These are phyloP conservation scores for Yasuhikotakia modesta DNA, from an alignment of 2,797 vertebrate genomes.

Conservation along the genomic window DNA sequence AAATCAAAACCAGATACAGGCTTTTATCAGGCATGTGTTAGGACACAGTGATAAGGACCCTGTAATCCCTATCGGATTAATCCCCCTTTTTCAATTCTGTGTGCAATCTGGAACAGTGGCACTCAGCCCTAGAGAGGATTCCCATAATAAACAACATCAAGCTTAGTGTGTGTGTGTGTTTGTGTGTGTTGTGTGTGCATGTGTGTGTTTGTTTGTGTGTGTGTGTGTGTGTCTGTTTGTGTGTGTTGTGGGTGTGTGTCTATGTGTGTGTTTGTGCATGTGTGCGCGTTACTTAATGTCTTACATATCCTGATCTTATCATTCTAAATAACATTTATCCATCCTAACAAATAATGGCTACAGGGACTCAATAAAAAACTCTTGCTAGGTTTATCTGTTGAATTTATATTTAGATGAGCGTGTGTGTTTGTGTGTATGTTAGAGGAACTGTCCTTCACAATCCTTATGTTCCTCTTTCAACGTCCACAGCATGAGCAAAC, in stretches of 20 bases:
- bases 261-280: neutral
- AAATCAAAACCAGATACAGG: constrained; percentile 16
- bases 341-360: neutral
- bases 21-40: constrained; percentile 29
- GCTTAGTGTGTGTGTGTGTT: neutral
- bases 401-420: neutral
- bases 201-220: neutral
- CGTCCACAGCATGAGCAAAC: constrained; percentile 22
- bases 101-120: constrained; percentile 42
- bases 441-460: neutral
- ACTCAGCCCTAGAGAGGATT: constrained; percentile 27
- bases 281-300: neutral
- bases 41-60: constrained; percentile 26
- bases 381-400: neutral
- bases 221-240: neutral
- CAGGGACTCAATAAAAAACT: neutral
- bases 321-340: neutral
- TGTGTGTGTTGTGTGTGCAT: neutral
- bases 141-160: neutral
- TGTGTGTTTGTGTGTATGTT: neutral
- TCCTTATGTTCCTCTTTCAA: constrained; percentile 16
- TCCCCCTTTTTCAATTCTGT: constrained; percentile 39
- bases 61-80: constrained; percentile 41
- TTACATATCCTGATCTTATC: neutral
- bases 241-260: too few species aligned